phyloP scores from a whole-genome alignment of 2,797 vertebrate species.

The Stomatorhinus walkeri region DNA sequence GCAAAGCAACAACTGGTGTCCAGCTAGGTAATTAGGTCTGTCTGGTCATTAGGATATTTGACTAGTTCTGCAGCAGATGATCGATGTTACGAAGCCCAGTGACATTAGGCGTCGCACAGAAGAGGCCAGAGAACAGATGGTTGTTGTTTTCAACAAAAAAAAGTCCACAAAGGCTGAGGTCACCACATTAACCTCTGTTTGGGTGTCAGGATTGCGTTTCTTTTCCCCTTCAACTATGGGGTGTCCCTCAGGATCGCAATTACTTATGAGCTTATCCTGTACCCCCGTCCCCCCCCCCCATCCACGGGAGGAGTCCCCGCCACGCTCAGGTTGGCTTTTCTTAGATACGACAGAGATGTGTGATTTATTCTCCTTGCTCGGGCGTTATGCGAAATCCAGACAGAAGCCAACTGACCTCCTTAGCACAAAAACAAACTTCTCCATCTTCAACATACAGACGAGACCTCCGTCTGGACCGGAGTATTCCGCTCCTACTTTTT shows the following conservation, averaged over 20 bases:
- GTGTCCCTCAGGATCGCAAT: not conserved
- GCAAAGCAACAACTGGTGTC: not conserved
- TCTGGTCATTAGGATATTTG: not conserved
- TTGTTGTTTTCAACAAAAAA: conserved; percentile 2
- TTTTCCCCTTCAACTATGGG: not conserved
- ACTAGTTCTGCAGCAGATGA: conserved; percentile 9
- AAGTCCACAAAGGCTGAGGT: not conserved
- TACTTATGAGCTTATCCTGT: not conserved
- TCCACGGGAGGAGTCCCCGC: not conserved
- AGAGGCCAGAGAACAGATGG: not conserved
- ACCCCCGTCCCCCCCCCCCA: too few relatives aligned
- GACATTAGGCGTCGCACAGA: not conserved
- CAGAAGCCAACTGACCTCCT: not conserved
- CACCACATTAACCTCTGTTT: not conserved
- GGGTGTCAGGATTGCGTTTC: conserved; percentile 8
- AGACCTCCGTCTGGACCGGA: not conserved
- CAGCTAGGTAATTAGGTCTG: not conserved
- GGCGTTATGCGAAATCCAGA: not conserved
- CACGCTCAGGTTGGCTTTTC: not conserved
- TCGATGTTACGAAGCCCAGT: not conserved
- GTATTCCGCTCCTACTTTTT: not conserved
- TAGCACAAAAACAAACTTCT: not conserved
- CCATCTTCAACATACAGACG: not conserved
- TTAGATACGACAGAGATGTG: not conserved
- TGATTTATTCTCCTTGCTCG: not conserved